phyloP scores from a whole-genome alignment of 2,797 vertebrate species.

The Gymnoscopelus microlampas region DNA sequence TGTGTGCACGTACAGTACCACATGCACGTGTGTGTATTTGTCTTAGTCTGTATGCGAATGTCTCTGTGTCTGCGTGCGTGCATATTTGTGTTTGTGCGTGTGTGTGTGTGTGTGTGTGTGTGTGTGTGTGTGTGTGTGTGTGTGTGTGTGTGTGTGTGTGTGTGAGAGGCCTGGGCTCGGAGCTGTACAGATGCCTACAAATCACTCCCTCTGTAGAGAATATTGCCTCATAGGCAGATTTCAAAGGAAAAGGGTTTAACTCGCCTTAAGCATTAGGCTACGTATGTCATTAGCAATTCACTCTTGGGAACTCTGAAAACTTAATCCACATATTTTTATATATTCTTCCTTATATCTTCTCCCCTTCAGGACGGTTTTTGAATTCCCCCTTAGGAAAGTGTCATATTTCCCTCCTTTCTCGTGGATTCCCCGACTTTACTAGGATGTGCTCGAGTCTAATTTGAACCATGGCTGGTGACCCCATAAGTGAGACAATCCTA shows the following conservation, averaged over 20 bases:
- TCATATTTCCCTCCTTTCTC: background rate
- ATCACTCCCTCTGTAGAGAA: conserved; percentile 57
- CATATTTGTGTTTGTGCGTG: background rate
- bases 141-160: background rate
- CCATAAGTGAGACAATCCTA: too few relatives aligned
- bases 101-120: conserved; percentile 2
- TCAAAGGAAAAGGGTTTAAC: conserved; percentile 70
- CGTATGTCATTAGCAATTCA: conserved; percentile 70
- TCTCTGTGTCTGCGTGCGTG: background rate
- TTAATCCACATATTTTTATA: conserved; percentile 55
- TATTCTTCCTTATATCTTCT: conserved; percentile 38
- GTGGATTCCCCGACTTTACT: conserved; percentile 29
- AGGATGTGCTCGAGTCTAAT: conserved; percentile 5
- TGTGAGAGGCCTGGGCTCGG: conserved; percentile 39
- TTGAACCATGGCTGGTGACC: too few relatives aligned
- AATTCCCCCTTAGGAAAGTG: background rate
- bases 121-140: conserved; percentile 2
- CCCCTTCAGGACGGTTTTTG: conserved; percentile 52
- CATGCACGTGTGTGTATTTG: background rate
- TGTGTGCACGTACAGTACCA: background rate
- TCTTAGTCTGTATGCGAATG: background rate
- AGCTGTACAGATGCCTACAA: conserved; percentile 37
- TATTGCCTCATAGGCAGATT: conserved; percentile 74
- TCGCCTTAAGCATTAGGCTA: conserved; percentile 60
- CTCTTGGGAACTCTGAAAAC: conserved; percentile 59